phyloP scores from a whole-genome alignment of 2,888 invertebrate genomes.

The Stenoptilia bipunctidactyla region DNA sequence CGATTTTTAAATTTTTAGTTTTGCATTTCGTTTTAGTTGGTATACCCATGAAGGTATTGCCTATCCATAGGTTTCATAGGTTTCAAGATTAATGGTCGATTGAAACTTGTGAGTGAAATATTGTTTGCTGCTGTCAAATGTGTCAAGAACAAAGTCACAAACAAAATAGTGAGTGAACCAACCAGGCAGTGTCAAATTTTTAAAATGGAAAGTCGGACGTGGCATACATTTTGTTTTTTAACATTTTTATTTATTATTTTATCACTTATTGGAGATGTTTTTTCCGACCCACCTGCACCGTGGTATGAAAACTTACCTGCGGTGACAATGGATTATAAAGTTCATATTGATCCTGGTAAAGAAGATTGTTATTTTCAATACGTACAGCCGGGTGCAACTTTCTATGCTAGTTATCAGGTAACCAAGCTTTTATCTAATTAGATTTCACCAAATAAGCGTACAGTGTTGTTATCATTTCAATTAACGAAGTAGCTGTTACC shows the following conservation, averaged over 20 bases:
- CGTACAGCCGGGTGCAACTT: slow-evolving; percentile 91
- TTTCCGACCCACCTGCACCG: slow-evolving; percentile 72
- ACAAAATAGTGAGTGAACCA: too few species aligned
- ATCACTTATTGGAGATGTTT: slow-evolving; percentile 58
- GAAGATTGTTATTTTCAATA: slow-evolving; percentile 97
- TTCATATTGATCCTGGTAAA: slow-evolving; percentile 91
- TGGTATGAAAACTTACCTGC: slow-evolving; percentile 92
- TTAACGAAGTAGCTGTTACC: neutral
- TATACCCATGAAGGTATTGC: too few species aligned
- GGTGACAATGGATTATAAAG: slow-evolving; percentile 95
- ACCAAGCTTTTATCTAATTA: too few species aligned
- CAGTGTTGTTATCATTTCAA: too few species aligned
- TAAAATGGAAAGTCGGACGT: slow-evolving; percentile 66
- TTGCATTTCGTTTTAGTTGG: too few species aligned
- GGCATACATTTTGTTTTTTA: slow-evolving; percentile 61
- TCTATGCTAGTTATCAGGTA: slow-evolving; percentile 95
- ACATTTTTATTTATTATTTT: slow-evolving; percentile 59
- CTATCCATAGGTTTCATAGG: too few species aligned
- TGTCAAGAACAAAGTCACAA: too few species aligned
- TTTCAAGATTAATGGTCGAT: too few species aligned
- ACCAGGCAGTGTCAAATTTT: slow-evolving; percentile 14
- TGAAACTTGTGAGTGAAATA: too few species aligned
- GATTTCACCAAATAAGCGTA: neutral
- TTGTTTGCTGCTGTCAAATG: too few species aligned
- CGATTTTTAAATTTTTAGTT: too few species aligned